These are phyloP conservation scores for Sylvilagus bachmani DNA, from an alignment of 2,113 vertebrate genomes.

Conservation along the genomic window DNA sequence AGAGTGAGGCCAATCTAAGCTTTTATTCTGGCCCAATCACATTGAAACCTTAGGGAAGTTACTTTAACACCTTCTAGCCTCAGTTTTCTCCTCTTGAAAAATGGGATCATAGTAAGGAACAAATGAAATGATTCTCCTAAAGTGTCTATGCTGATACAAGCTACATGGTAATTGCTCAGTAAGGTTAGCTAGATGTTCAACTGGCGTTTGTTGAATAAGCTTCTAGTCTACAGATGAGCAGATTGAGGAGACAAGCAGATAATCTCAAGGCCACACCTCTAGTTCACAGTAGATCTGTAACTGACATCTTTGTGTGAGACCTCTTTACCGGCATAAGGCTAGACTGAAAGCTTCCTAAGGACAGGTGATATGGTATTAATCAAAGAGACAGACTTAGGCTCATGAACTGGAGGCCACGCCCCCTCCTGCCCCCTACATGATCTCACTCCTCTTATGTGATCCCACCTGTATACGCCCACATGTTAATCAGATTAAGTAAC, in stretches of 20 bases:
- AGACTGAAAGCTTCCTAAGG: too few relatives aligned
- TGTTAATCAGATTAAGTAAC: too few relatives aligned
- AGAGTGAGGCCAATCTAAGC: not conserved
- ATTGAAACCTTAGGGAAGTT: not conserved
- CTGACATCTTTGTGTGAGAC: not conserved
- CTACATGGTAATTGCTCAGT: not conserved
- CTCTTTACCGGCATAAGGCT: not conserved
- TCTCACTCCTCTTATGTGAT: too few relatives aligned
- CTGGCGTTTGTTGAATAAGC: not conserved
- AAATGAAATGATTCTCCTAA: not conserved
- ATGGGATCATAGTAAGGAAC: constrained; percentile 35
- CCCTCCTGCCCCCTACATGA: too few relatives aligned
- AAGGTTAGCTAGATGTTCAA: not conserved
- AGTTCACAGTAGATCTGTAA: constrained; percentile 22
- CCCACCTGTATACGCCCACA: too few relatives aligned
- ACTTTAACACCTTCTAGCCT: not conserved
- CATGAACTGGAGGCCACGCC: too few relatives aligned
- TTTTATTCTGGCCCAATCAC: not conserved
- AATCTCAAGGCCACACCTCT: not conserved
- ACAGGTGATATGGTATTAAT: too few relatives aligned
- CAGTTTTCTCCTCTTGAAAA: constrained; percentile 24
- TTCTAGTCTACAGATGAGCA: not conserved
- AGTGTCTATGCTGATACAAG: not conserved
- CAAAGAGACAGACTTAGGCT: too few relatives aligned
- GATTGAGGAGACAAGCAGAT: not conserved